Conservation (phyloP, 2,113 vertebrate genomes). For the Odocoileus hemionus region DNA sequence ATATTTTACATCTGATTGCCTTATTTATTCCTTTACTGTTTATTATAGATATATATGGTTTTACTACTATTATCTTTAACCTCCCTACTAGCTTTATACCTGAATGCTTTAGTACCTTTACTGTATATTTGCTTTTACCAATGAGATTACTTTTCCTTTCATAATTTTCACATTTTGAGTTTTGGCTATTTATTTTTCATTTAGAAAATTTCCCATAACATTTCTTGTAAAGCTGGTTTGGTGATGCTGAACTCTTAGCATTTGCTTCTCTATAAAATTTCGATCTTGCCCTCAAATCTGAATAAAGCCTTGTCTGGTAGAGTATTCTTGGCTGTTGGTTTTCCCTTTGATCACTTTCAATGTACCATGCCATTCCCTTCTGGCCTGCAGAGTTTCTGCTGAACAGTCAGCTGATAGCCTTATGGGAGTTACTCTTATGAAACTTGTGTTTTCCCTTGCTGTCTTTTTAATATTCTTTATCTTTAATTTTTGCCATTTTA, state of each 20-base stretch:
- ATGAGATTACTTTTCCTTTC: background rate
- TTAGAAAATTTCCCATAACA: background rate
- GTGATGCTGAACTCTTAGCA: background rate
- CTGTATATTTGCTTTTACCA: background rate
- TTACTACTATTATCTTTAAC: background rate
- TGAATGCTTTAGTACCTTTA: background rate
- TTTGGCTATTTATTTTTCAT: background rate
- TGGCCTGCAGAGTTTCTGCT: background rate
- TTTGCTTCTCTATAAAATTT: background rate
- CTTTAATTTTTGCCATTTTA: background rate
- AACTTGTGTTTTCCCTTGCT: accelerated
- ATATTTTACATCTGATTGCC: background rate
- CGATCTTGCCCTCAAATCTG: background rate
- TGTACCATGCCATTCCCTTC: background rate
- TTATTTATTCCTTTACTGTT: background rate
- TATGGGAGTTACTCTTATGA: background rate
- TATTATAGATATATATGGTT: background rate
- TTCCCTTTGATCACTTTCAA: background rate
- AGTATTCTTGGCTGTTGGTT: background rate
- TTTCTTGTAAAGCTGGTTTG: background rate
- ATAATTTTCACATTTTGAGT: background rate
- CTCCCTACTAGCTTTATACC: background rate
- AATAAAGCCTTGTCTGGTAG: background rate
- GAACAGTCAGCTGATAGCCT: background rate
- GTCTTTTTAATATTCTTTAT: background rate